Evolutionary conservation across 2,113 vertebrate genomes (phyloP).

Genomic region (Brienomyrus longianalis): DNA sequence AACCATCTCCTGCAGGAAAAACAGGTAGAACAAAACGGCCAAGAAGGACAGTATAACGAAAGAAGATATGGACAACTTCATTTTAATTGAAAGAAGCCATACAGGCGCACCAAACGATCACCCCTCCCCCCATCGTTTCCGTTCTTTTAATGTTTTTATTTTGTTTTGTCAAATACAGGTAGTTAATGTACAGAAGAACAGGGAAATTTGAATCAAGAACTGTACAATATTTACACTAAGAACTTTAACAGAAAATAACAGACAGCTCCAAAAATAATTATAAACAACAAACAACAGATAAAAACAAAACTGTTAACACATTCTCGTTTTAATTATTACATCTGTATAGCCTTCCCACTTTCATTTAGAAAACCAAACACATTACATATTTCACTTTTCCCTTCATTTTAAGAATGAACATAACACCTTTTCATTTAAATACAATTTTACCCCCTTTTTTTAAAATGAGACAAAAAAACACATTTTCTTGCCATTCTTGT

Average conservation of each 20-base stretch:
- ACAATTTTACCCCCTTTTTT: constrained; percentile 43
- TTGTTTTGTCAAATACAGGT: constrained; percentile 72
- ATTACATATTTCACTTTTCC: constrained; percentile 53
- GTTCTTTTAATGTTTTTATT: constrained; percentile 56
- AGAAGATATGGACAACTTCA: constrained; percentile 3
- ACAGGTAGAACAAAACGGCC: not conserved
- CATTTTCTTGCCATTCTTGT: constrained; percentile 17
- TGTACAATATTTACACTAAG: constrained; percentile 72
- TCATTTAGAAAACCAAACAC: constrained; percentile 49
- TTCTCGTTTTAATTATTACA: constrained; percentile 68
- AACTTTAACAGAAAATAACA: constrained; percentile 56
- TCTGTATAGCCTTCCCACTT: constrained; percentile 60
- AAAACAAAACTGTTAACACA: constrained; percentile 58
- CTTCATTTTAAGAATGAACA: constrained; percentile 63
- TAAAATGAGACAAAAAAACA: constrained; percentile 43
- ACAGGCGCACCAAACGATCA: not conserved
- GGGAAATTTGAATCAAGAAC: constrained; percentile 68
- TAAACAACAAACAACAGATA: constrained; percentile 67
- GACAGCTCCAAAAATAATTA: constrained; percentile 67
- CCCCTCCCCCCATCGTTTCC: constrained; percentile 1
- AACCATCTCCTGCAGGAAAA: not conserved
- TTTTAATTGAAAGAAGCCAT: constrained; percentile 11
- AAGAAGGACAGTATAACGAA: not conserved
- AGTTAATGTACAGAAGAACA: constrained; percentile 70
- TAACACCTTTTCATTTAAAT: constrained; percentile 61